Evolutionary conservation across 2,888 invertebrate species (phyloP), one percentile per base, ranked within the genome.

Genomic region (Oscheius sp.): DNA sequence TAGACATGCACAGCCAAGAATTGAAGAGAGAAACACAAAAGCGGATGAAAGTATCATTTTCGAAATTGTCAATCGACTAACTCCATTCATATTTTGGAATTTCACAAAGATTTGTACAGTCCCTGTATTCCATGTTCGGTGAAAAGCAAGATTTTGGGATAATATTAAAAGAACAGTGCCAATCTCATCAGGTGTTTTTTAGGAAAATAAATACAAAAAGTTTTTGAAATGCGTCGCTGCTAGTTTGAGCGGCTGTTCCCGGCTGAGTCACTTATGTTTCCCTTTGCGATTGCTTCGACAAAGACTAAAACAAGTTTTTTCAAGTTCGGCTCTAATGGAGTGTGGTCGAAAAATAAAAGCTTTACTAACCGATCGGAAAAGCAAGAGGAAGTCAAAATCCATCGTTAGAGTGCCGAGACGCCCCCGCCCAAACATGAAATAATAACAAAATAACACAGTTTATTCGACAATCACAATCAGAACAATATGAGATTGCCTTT

Each of bases 41-140:
- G 21, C 5, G 35, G 35, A 3, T 35, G 9, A 55, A 18, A 18
- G 6, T 7, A 21, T 21, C 49, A 7, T 13, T 18, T 49, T 49
- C 5, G 49, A 45, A 45, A 49, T 21, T 49, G 3, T 49, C 13
- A 5, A 3, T 49, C 5, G 13, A 16, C n/a, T 55, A 7, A 55
- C 25, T 3, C 18, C 13, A 23, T 21, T 21, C 21, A 55, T 3
- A 49, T 49, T 49, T 49, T 49, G 12, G 16, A 3, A 18, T 5
- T 21, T 23, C 55, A 23, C 55, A 55, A 23, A 55, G 21, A 25
- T 55, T 25, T 23, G 55, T 55, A 25, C 55, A 55, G 25, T 55
- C 55, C 23, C 55, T 55, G 13, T 13, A 23, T 25, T 55, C 55
- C 55, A 55, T 55, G 25, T 55, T 55, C 13, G 21, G 23, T 3